Conservation (phyloP, 2,888 invertebrate species). For the Campaea margaritaria region DNA sequence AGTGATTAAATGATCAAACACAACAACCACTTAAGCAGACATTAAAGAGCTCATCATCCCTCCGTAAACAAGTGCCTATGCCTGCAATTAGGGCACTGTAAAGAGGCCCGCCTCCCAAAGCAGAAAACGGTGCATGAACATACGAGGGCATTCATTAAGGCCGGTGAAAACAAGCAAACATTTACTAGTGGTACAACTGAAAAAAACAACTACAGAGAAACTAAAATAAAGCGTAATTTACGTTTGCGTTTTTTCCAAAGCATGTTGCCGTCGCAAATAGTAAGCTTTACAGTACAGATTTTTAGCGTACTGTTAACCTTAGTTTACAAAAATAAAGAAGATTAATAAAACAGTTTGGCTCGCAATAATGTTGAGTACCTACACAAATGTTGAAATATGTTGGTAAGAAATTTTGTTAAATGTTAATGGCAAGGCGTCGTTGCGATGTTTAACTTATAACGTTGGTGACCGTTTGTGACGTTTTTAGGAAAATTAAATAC, state of each 20-base stretch:
- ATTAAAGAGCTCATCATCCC: constrained; percentile 26
- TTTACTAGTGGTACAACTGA: constrained; percentile 44
- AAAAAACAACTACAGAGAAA: constrained; percentile 54
- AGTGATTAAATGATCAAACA: constrained; percentile 32
- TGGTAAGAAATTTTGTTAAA: too few species aligned
- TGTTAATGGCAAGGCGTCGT: too few species aligned
- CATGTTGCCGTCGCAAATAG: constrained; percentile 41
- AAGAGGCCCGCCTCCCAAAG: constrained; percentile 6
- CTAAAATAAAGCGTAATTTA: constrained; percentile 61
- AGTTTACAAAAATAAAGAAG: constrained; percentile 22
- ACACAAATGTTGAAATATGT: not conserved
- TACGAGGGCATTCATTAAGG: constrained; percentile 73
- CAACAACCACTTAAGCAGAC: constrained; percentile 27
- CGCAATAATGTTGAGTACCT: constrained; percentile 12
- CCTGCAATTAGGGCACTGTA: constrained; percentile 50
- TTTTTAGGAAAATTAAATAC: too few species aligned
- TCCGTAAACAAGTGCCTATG: constrained; percentile 32
- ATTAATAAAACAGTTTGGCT: constrained; percentile 28
- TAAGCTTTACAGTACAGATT: too few species aligned
- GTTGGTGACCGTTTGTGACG: not conserved
- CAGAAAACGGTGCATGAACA: constrained; percentile 34
- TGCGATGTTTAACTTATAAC: not conserved
- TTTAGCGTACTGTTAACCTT: too few species aligned
- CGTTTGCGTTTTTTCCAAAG: constrained; percentile 39
- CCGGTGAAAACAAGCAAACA: constrained; percentile 56